These are phyloP conservation scores for Lacerta agilis DNA, from an alignment of 2,797 vertebrate species.

Conservation along the genomic window DNA sequence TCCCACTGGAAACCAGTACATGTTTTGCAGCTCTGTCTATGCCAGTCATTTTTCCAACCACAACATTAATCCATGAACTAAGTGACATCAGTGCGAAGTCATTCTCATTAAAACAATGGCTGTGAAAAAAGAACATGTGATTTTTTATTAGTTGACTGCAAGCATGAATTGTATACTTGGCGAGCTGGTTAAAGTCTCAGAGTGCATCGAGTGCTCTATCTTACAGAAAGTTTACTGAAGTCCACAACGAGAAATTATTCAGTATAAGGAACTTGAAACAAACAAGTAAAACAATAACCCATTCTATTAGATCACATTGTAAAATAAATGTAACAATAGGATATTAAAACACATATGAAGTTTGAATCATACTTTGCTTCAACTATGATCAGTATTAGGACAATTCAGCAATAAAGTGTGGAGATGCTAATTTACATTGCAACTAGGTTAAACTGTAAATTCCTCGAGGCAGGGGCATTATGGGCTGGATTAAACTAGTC, in stretches of 20 bases:
- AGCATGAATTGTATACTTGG: slow-evolving; percentile 81
- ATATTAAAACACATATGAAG: neutral
- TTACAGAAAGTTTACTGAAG: slow-evolving; percentile 61
- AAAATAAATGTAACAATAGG: neutral
- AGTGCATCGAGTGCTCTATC: slow-evolving; percentile 55
- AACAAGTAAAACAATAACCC: slow-evolving; percentile 60
- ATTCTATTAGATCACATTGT: slow-evolving; percentile 21
- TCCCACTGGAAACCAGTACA: slow-evolving; percentile 78
- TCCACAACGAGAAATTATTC: slow-evolving; percentile 45
- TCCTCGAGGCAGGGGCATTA: no score
- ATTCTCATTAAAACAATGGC: slow-evolving; percentile 86
- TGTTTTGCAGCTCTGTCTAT: slow-evolving; percentile 87
- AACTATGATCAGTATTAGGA: no score
- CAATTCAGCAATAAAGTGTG: no score
- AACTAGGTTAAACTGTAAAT: no score
- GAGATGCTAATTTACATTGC: no score
- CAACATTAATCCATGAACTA: slow-evolving; percentile 82
- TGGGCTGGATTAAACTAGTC: no score
- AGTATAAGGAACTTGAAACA: slow-evolving; percentile 64
- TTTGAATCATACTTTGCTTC: neutral
- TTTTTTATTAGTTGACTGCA: slow-evolving; percentile 77
- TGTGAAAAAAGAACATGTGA: slow-evolving; percentile 79
- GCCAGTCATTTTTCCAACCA: slow-evolving; percentile 88
- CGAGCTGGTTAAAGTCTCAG: slow-evolving; percentile 60
- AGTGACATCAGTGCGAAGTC: slow-evolving; percentile 86